Evolutionary conservation across 2,797 vertebrate genomes (phyloP).

Genomic region (Phrynocephalus vlangalii): DNA sequence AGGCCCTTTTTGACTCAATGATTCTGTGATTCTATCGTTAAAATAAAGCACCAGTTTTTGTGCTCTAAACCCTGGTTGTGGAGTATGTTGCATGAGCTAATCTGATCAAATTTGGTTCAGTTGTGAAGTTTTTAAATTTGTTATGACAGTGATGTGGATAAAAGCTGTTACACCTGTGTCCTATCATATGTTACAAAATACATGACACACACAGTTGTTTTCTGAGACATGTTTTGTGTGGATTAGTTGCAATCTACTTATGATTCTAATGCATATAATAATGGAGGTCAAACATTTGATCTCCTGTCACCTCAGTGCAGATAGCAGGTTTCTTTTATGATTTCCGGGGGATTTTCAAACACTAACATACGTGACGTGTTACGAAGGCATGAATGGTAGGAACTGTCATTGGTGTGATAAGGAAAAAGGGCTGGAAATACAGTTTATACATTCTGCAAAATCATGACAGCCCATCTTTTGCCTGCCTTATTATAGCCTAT

Average conservation of each 20-base stretch:
- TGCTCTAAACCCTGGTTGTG: not conserved
- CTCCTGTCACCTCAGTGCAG: not conserved
- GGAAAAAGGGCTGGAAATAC: too few relatives aligned
- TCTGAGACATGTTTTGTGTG: not conserved
- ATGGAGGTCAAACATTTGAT: not conserved
- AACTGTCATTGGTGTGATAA: not conserved
- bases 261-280: not conserved
- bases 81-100: not conserved
- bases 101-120: not conserved
- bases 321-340: not conserved
- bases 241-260: not conserved
- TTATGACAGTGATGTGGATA: too few relatives aligned
- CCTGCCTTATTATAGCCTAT: too few relatives aligned
- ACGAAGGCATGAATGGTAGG: not conserved
- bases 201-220: not conserved
- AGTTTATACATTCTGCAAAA: too few relatives aligned
- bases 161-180: too few relatives aligned
- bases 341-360: not conserved
- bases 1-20: too few relatives aligned
- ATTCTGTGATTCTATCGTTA: too few relatives aligned
- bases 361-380: not conserved
- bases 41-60: not conserved
- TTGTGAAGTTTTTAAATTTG: not conserved
- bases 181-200: not conserved
- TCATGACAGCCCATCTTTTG: too few relatives aligned